Conservation (phyloP, 2,888 invertebrate genomes). For the Athrips mouffetella region DNA sequence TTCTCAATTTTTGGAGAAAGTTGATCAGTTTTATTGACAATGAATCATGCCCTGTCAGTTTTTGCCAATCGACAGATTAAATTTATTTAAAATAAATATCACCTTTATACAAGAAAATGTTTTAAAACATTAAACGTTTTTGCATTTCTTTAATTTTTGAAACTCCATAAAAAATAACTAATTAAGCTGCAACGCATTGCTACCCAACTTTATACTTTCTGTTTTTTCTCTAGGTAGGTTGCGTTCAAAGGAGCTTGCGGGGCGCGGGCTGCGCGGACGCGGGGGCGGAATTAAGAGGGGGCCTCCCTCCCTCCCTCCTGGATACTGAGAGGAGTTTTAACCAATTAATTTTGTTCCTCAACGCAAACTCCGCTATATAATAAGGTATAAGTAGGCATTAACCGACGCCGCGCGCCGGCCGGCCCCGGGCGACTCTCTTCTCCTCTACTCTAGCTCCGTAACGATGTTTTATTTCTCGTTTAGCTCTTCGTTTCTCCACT, state of each 20-base stretch:
- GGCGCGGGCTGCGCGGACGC: constrained; percentile 46
- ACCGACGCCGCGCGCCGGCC: constrained; percentile 57
- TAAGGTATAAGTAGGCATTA: constrained; percentile 79
- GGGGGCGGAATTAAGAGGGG: constrained; percentile 68
- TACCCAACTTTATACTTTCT: constrained; percentile 74
- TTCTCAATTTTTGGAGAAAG: no score
- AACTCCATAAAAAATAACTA: constrained; percentile 36
- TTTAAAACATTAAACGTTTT: no score
- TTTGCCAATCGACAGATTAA: no score
- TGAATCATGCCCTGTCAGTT: no score
- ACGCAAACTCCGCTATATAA: constrained; percentile 79
- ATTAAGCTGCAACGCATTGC: constrained; percentile 70
- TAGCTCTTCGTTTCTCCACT: constrained; percentile 78
- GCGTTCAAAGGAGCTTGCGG: constrained; percentile 77
- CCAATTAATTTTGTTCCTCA: constrained; percentile 81
- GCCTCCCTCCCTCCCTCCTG: constrained; percentile 71
- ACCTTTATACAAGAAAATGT: no score
- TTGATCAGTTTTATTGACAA: no score
- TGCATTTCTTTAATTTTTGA: background rate
- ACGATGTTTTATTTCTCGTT: constrained; percentile 79
- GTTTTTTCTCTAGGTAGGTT: constrained; percentile 79
- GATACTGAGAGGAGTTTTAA: constrained; percentile 80
- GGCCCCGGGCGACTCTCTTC: constrained; percentile 69
- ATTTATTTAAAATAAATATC: no score
- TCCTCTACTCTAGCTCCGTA: constrained; percentile 72